Conservation (phyloP, 2,888 invertebrate species). For the Cyclophora albipunctata region DNA sequence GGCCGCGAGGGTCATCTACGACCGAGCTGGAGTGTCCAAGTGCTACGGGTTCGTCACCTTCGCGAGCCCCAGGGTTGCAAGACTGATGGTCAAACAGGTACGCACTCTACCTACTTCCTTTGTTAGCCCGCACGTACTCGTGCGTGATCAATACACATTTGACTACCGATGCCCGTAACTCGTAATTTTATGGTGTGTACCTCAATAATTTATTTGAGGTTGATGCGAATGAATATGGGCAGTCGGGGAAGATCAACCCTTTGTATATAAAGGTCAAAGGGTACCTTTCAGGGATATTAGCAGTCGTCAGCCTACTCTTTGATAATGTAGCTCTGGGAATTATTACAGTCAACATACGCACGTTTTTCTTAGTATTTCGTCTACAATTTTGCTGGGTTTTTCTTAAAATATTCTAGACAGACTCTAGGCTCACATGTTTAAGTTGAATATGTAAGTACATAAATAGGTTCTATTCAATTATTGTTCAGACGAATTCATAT, state of each 20-base stretch:
- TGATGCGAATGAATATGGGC: not conserved
- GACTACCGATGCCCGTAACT: not conserved
- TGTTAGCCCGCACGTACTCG: constrained; percentile 3
- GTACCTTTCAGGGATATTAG: not conserved
- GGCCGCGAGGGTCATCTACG: constrained; percentile 95
- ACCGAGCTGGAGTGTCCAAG: constrained; percentile 95
- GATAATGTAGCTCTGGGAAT: no score
- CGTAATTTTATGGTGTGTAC: no score
- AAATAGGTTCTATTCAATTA: no score
- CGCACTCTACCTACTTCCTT: constrained; percentile 17
- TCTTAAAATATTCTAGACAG: no score
- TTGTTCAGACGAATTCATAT: no score
- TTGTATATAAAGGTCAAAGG: not conserved
- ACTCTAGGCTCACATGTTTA: no score
- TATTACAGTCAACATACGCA: no score
- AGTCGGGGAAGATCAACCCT: not conserved
- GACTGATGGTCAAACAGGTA: constrained; percentile 71
- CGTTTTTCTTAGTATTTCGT: no score
- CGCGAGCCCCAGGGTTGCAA: constrained; percentile 67
- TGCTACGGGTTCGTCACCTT: constrained; percentile 90
- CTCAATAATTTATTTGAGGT: not conserved
- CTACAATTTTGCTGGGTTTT: no score
- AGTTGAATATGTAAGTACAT: no score
- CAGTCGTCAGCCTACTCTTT: no score
- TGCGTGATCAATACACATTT: constrained; percentile 5